Base-by-base conservation (phyloP, 2,888 invertebrate species). In the Ophion slaviceki region DNA sequence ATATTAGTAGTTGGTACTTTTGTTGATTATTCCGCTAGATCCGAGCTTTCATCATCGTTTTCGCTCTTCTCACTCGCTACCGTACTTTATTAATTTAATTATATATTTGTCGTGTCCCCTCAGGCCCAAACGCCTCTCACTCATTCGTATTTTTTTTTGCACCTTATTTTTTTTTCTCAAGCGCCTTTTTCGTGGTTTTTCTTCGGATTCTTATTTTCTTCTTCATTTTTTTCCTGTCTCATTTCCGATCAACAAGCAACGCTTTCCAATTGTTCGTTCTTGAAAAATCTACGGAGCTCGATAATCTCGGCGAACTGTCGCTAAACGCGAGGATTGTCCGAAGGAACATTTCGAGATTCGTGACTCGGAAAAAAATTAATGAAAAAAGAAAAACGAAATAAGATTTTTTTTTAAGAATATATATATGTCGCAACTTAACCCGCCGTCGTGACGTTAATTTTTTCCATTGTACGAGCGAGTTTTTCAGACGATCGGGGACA, bases 1-100 rank as follows among this genome's bases (percentile, higher is more conserved):
- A 94, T 93, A 92, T 94, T 94, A 94, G 93, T 95, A 94, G 90
- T 96, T 96, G 96, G 96, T 96, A 96, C 96, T 95, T 96, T 96
- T 94, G 93, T 94, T 95, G 95, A 95, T 95, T 95, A 95, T 95
- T 95, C 95, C 94, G 94, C 95, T 95, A 95, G 92, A 95, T 95
- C 90, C 92, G 92, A 90, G 90, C 91, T 91, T 89, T 90, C 89
- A 88, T 91, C 91, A 89, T 90, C 91, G 90, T 89, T 87, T 32
- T 74, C 71, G 68, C 78, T 76, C 76, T 53, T 82, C 61, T 80
- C 84, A 75, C 86, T 84, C 85, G 82, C 85, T 85, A 82, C 82
- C 85, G 82, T 85, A 85, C 59, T 74, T 75, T 76, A 70, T 45
- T 77, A 53, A 28, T 76, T 70, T 70, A 78, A 84, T 84, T 71